phyloP scores from a whole-genome alignment of 2,113 vertebrate species.

The Clinocottus analis region DNA sequence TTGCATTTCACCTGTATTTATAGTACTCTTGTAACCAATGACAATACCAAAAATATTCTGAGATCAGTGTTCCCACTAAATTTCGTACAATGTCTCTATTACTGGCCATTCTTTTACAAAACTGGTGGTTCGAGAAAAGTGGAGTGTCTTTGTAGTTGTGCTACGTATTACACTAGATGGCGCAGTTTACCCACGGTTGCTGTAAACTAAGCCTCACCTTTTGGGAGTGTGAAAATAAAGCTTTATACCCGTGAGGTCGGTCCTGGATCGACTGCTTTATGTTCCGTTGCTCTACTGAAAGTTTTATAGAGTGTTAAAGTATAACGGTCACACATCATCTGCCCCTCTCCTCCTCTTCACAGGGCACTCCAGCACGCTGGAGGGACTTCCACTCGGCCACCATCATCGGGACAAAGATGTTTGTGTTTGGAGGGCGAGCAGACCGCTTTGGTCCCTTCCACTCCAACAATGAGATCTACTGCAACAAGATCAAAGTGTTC shows the following conservation, averaged over 20 bases:
- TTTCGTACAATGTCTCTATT: not conserved
- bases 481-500: slow-evolving; percentile 96
- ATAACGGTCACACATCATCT: not conserved
- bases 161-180: slow-evolving; percentile 56
- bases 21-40: not conserved
- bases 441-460: slow-evolving; percentile 97
- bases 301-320: not conserved
- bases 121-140: not conserved
- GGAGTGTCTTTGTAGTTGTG: not conserved
- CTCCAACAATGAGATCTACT: slow-evolving; percentile 99
- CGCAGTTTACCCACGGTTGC: slow-evolving; percentile 31
- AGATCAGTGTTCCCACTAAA: not conserved
- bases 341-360: slow-evolving; percentile 5
- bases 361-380: slow-evolving; percentile 96
- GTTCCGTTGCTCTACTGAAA: not conserved
- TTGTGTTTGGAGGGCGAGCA: slow-evolving; percentile 95
- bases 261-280: not conserved
- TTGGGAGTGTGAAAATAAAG: not conserved
- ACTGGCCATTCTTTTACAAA: not conserved
- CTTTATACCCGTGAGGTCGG: not conserved
- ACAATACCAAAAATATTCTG: not conserved
- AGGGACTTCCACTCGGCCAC: slow-evolving; percentile 98
- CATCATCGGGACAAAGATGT: slow-evolving; percentile 95
- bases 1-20: slow-evolving; percentile 14
- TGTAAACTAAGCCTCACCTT: not conserved